phyloP scores from a whole-genome alignment of 1,140 invertebrate genomes.

The Parapsyche elsis region DNA sequence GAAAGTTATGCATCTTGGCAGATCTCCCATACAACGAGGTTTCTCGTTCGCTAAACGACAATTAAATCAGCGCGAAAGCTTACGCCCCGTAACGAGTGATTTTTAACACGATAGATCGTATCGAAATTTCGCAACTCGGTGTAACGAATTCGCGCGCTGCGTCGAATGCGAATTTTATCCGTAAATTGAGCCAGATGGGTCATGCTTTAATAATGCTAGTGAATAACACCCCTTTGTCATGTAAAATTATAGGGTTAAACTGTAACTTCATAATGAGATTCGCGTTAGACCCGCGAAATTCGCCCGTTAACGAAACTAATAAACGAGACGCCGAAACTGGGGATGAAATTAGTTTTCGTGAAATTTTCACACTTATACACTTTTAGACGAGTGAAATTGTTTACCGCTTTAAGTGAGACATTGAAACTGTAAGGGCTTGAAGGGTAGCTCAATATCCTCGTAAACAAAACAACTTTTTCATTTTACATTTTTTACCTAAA shows the following conservation, averaged over 20 bases:
- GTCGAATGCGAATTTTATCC: too few species aligned
- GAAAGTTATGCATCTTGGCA: not conserved
- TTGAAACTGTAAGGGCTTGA: too few species aligned
- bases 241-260: slow-evolving; percentile 16
- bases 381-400: too few species aligned
- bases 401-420: too few species aligned
- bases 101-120: not conserved
- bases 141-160: too few species aligned
- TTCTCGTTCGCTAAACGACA: not conserved
- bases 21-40: not conserved
- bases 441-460: too few species aligned
- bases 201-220: too few species aligned
- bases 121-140: not conserved
- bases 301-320: slow-evolving; percentile 17
- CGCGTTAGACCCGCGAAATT: not conserved
- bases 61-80: not conserved
- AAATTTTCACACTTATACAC: too few species aligned
- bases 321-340: not conserved
- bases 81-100: not conserved
- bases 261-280: slow-evolving; percentile 28
- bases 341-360: slow-evolving; percentile 15
- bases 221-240: not conserved
- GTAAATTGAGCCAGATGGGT: too few species aligned
- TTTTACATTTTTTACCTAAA: too few species aligned
- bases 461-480: too few species aligned